These are phyloP conservation scores for Fragum whitleyi DNA, from an alignment of 2,888 invertebrate genomes.

Conservation along the genomic window DNA sequence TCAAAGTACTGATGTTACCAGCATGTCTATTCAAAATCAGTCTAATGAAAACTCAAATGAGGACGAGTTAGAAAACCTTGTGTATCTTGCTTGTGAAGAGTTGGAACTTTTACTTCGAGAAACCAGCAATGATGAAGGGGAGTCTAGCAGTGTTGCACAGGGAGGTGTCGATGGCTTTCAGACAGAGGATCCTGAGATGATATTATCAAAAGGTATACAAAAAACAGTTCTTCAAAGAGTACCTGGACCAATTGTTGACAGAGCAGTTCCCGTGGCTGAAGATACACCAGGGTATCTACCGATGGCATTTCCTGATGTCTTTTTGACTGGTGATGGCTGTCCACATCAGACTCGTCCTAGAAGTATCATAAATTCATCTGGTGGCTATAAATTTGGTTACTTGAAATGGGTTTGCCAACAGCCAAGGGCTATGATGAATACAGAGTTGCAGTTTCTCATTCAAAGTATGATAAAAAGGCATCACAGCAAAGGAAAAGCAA, in stretches of 20 bases:
- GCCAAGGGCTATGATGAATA: too few species aligned
- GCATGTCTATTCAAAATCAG: neutral
- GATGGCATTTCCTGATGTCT: too few species aligned
- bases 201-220: neutral
- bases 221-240: slow-evolving; percentile 1
- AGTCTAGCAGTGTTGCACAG: too few species aligned
- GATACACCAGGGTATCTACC: too few species aligned
- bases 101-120: neutral
- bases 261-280: neutral
- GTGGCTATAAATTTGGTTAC: neutral
- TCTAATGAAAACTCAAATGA: neutral
- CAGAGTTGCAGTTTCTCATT: too few species aligned
- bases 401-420: too few species aligned
- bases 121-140: neutral
- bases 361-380: neutral
- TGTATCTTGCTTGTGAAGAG: neutral
- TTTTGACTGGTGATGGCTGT: slow-evolving; percentile 6
- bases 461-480: too few species aligned
- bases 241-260: neutral
- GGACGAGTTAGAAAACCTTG: neutral
- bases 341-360: neutral
- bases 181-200: neutral
- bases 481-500: too few species aligned
- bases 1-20: neutral
- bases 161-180: neutral